Evolutionary conservation across 2,888 invertebrate genomes (phyloP).

Genomic region (Pachymerium ferrugineum): DNA sequence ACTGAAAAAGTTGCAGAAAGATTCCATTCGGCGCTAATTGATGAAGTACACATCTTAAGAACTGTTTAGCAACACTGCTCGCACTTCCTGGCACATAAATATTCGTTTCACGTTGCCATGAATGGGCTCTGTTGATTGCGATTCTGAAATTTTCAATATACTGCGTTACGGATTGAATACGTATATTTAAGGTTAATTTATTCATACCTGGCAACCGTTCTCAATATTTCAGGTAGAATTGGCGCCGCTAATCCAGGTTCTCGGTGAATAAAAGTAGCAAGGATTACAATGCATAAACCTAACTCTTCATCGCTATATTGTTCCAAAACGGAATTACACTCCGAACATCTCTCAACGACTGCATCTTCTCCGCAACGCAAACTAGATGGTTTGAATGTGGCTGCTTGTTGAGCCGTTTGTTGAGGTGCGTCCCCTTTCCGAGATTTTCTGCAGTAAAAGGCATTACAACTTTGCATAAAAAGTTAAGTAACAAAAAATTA

Average conservation of each 20-base stretch:
- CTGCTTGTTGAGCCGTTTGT: neutral
- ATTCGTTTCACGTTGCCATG: constrained; percentile 82
- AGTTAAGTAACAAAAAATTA: neutral
- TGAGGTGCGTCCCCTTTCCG: constrained; percentile 15
- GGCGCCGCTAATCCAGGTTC: constrained; percentile 91
- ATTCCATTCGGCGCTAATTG: constrained; percentile 95
- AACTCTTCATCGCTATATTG: constrained; percentile 96
- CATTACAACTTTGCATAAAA: neutral
- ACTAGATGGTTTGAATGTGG: constrained; percentile 35
- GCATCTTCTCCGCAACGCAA: constrained; percentile 39
- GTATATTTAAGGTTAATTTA: too few relatives aligned
- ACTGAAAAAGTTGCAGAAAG: constrained; percentile 91
- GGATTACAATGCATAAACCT: constrained; percentile 83
- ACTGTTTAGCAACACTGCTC: constrained; percentile 92
- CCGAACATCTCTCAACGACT: constrained; percentile 60
- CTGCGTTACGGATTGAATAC: too few relatives aligned
- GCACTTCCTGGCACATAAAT: constrained; percentile 90
- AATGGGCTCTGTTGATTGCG: constrained; percentile 70
- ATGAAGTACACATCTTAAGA: constrained; percentile 90
- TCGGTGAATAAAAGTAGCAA: constrained; percentile 93
- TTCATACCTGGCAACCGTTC: constrained; percentile 74
- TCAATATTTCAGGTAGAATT: constrained; percentile 81
- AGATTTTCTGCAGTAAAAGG: constrained; percentile 28
- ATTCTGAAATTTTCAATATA: too few relatives aligned
- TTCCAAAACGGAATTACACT: constrained; percentile 82